Evolutionary conservation across 2,113 vertebrate genomes (phyloP).

Genomic region (Pangasianodon gigas): DNA sequence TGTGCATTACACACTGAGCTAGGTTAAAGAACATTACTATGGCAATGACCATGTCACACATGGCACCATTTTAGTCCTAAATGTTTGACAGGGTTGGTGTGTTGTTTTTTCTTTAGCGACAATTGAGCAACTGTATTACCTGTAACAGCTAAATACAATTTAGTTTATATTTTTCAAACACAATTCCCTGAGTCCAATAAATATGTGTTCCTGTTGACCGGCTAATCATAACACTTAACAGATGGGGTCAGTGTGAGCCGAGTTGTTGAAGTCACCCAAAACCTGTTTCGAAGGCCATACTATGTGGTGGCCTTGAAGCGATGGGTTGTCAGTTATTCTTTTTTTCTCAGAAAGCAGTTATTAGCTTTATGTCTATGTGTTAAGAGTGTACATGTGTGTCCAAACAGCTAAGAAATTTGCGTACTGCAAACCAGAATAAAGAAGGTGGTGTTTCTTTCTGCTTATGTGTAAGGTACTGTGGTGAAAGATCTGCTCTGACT

Average conservation of each 20-base stretch:
- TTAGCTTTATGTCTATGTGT: not conserved
- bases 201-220: not conserved
- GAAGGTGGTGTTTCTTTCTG: not conserved
- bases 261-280: not conserved
- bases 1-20: not conserved
- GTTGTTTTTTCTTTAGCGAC: not conserved
- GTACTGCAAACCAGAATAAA: not conserved
- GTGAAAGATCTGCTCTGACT: conserved; percentile 64
- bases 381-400: not conserved
- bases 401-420: not conserved
- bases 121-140: not conserved
- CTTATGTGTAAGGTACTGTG: conserved; percentile 70
- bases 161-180: not conserved
- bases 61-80: too few relatives aligned
- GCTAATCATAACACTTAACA: not conserved
- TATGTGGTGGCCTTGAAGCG: not conserved
- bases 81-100: too few relatives aligned
- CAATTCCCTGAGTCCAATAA: not conserved
- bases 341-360: not conserved
- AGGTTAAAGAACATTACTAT: not conserved
- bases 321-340: not conserved
- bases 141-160: not conserved
- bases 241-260: not conserved
- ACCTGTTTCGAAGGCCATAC: not conserved
- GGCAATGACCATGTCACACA: too few relatives aligned